phyloP scores from a whole-genome alignment of 1,140 invertebrate genomes.

The Drosophila pectinifera region DNA sequence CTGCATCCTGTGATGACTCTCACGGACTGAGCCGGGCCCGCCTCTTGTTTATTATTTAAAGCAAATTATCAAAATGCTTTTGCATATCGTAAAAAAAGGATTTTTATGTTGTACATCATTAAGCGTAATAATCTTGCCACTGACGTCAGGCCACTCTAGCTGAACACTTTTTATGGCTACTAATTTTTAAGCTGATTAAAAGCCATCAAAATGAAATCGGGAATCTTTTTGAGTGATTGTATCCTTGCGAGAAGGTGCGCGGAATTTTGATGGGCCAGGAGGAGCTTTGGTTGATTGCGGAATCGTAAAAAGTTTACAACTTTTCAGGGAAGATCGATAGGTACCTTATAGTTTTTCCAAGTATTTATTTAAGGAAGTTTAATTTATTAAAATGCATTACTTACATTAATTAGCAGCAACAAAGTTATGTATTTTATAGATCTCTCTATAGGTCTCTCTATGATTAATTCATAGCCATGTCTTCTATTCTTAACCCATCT shows the following conservation, averaged over 20 bases:
- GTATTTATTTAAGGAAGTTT: background rate
- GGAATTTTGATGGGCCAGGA: conserved; percentile 14
- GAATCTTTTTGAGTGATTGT: conserved; percentile 49
- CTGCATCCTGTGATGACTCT: conserved; percentile 39
- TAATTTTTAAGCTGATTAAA: conserved; percentile 66
- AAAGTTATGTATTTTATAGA: background rate
- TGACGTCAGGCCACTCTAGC: conserved; percentile 7
- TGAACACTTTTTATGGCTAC: conserved; percentile 49
- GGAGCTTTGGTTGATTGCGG: conserved; percentile 15
- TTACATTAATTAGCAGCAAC: background rate
- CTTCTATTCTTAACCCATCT: too few species aligned
- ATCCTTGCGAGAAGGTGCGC: conserved; percentile 28
- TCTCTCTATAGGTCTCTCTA: too few species aligned
- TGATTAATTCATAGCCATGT: too few species aligned
- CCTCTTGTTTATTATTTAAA: conserved; percentile 59
- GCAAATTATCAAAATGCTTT: conserved; percentile 64
- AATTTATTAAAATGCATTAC: too few species aligned
- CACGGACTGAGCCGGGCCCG: background rate
- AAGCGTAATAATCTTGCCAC: conserved; percentile 55
- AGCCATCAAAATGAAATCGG: conserved; percentile 57
- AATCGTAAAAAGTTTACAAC: conserved; percentile 24
- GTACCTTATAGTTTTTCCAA: background rate
- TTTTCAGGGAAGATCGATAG: background rate
- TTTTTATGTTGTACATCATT: conserved; percentile 66
- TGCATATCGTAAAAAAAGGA: conserved; percentile 58